Conservation (phyloP, 2,888 invertebrate species). For the Hermodice carunculata region DNA sequence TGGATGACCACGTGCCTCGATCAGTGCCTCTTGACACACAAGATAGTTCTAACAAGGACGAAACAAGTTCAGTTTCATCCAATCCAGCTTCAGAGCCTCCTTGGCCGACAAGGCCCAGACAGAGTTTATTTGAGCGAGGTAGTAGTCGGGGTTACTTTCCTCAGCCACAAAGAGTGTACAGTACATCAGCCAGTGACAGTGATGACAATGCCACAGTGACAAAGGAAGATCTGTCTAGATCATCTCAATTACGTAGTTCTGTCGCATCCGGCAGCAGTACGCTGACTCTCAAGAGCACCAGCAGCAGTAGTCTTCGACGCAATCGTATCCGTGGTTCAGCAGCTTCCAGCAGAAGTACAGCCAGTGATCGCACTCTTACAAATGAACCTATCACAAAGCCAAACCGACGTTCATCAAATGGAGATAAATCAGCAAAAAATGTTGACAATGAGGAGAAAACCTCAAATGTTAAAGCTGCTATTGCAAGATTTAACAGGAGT, state of each 20-base stretch:
- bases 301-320: slow-evolving; percentile 19
- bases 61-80: no score
- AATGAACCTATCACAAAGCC: slow-evolving; percentile 4
- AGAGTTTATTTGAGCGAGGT: neutral
- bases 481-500: neutral
- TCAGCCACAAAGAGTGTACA: slow-evolving; percentile 16
- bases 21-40: no score
- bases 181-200: slow-evolving; percentile 35
- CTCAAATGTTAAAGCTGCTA: neutral
- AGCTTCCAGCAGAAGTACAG: slow-evolving; percentile 24
- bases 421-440: neutral
- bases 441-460: slow-evolving; percentile 6
- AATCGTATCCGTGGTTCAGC: slow-evolving; percentile 21
- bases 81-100: no score
- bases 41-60: no score
- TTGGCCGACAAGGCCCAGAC: neutral
- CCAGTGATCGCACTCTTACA: slow-evolving; percentile 33
- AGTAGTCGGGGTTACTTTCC: slow-evolving; percentile 1
- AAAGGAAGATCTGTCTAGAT: slow-evolving; percentile 16
- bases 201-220: slow-evolving; percentile 17
- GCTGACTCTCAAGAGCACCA: slow-evolving; percentile 26
- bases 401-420: neutral
- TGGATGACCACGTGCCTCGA: no score
- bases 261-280: slow-evolving; percentile 28
- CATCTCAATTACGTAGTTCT: slow-evolving; percentile 15